These are phyloP conservation scores for Cristatella mucedo DNA, from an alignment of 2,888 invertebrate species.

Conservation along the genomic window DNA sequence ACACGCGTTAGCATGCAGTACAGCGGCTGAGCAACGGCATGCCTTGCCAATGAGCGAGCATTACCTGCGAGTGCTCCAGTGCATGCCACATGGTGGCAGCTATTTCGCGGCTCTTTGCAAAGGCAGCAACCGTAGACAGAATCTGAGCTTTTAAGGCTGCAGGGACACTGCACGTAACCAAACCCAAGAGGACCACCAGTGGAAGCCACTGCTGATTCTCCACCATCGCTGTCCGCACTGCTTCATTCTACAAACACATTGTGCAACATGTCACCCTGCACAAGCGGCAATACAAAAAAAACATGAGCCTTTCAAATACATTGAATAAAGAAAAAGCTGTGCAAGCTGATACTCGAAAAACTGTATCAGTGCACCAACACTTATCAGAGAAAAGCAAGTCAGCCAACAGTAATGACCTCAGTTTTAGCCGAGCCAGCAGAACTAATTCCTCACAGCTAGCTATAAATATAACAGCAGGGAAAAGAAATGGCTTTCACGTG, in stretches of 20 bases:
- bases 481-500: too few species aligned
- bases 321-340: background rate
- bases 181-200: constrained; percentile 58
- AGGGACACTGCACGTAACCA: constrained; percentile 72
- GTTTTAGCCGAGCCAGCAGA: too few species aligned
- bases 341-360: background rate
- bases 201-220: constrained; percentile 79
- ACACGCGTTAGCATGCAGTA: too few species aligned
- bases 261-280: too few species aligned
- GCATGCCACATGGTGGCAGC: constrained; percentile 70
- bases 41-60: too few species aligned
- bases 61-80: constrained; percentile 35
- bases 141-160: constrained; percentile 68
- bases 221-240: background rate
- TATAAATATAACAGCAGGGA: too few species aligned
- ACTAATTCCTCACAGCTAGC: too few species aligned
- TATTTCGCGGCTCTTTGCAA: constrained; percentile 60
- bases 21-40: too few species aligned
- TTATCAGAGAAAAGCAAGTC: too few species aligned
- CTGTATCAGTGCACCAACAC: too few species aligned
- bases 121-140: constrained; percentile 57
- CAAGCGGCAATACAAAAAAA: too few species aligned
- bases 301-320: background rate
- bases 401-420: too few species aligned
- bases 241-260: background rate